phyloP scores from a whole-genome alignment of 2,797 vertebrate genomes.

The Rhodeus uyekii region DNA sequence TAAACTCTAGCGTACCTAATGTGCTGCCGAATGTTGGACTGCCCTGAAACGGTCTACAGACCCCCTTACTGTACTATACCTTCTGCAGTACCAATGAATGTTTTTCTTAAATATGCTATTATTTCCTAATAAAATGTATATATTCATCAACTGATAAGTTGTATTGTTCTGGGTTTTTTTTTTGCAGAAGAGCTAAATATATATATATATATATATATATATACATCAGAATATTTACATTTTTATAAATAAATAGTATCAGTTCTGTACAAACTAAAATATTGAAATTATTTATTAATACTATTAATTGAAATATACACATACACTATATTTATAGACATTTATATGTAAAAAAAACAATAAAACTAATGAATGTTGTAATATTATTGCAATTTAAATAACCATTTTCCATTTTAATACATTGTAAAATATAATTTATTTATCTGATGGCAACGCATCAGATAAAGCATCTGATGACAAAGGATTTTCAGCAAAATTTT shows the following conservation, averaged over 20 bases:
- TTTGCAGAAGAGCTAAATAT: not conserved
- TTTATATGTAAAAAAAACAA: not conserved
- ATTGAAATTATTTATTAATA: not conserved
- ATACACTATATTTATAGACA: no score
- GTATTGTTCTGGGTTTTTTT: not conserved
- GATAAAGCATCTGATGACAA: not conserved
- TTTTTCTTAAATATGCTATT: constrained; percentile 39
- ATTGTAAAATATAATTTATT: not conserved
- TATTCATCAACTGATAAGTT: not conserved
- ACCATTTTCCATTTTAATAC: not conserved
- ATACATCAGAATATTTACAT: not conserved
- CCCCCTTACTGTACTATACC: constrained; percentile 15
- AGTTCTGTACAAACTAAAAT: not conserved
- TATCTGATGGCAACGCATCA: no score
- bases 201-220: no score
- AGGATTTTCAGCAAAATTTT: not conserved
- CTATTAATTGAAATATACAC: not conserved
- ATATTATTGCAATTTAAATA: not conserved
- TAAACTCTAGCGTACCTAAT: constrained; percentile 11
- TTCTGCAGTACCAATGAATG: constrained; percentile 39
- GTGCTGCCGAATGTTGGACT: constrained; percentile 15
- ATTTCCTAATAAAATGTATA: constrained; percentile 43
- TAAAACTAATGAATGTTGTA: not conserved
- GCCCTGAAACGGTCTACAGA: constrained; percentile 4
- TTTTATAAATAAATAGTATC: not conserved